Base-by-base conservation (phyloP, 1,140 invertebrate genomes). In the Drosophila nigromelanica region DNA sequence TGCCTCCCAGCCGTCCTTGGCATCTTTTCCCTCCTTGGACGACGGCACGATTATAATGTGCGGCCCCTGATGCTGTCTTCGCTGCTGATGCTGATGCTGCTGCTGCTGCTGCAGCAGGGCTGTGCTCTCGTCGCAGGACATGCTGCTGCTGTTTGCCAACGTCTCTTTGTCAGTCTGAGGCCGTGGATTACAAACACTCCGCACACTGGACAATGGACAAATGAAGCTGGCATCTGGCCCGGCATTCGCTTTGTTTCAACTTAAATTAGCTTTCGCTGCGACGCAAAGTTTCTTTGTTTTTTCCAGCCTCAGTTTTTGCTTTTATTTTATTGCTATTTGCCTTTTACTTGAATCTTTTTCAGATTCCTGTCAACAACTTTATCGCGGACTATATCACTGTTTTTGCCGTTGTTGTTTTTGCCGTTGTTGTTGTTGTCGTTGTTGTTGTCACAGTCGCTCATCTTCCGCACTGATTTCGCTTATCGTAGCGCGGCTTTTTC, bases 311-410 rank as follows among this genome's bases (percentile, higher is more conserved):
- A 35, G 14, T 42, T 27, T 27, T 40, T 21, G 11, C 8, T 33
- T 67, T 37, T 7, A 14, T 77, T 77, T 83, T 78, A 73, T 89
- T 73, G 54, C 72, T 81, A 39, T 86, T 78, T 83, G 79, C 51
- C 60, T 83, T 89, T 73, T 81, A 68, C 71, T 70, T 77, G 48
- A 56, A 35, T 45, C 30, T 63, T 60, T 69, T 69, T 54, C 63
- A 76, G 54, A 79, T 79, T 79, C 68, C 73, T 69, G 86, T 89
- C 80, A 89, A 89, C 83, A 89, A 83, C 83, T 89, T 89, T 89
- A 89, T 89, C 83, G 83, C 78, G 30, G 42, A 58, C 40, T 37
- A 30, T 45, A 14, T n/a, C 43, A 39, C 54, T 18, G 18, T 18
- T 18, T 2, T 18, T 18, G 21, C 3, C 21, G 3, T 24, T 24